Evolutionary conservation across 1,140 invertebrate species (phyloP), one percentile per base, ranked within the genome.

Genomic region (Drosophila ficusphila): DNA sequence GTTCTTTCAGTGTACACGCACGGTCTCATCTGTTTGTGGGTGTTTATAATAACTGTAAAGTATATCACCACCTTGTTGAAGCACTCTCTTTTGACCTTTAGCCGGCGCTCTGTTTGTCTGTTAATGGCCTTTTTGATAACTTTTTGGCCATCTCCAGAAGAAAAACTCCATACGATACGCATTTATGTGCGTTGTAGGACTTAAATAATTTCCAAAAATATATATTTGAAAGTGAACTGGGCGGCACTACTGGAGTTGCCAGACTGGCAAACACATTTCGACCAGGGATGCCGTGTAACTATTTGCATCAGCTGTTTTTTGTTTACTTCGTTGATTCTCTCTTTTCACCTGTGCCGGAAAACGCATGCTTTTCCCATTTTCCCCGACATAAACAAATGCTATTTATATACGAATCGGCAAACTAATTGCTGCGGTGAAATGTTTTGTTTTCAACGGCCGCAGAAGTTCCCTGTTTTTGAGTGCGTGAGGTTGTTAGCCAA

Each of bases 351-450:
- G 16, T 25, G 34, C 42, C 41, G 41, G 14, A 44, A 42, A 44
- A 12, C 42, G 61, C 67, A 71, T 36, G 70, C 46, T 73, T 73
- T 64, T 31, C 25, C 23, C 31, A 56, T 48, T 64, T 73, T 74
- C 31, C 36, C 48, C 36, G 58, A 49, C 58, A 74, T 74, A 74
- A 74, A 74, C 71, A 74, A 74, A 74, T 27, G 29, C 71, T 74
- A 74, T 74, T 65, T 74, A 16, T 74, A 74, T 7, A 1, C 16
- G 12, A 46, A 65, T 64, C 47, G 7, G n/a, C 56, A 21, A 14
- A 25, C 23, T 23, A 33, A 31, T 29, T 39, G 34, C 39, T 18
- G 31, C 53, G 51, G 47, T 52, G 31, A 52, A 72, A 46, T 61
- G 47, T 39, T 70, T 72, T 71, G 38, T 51, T 52, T 47, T 46